Base-by-base conservation (phyloP, 2,888 invertebrate genomes). In the Brachynemurus nebulosus region DNA sequence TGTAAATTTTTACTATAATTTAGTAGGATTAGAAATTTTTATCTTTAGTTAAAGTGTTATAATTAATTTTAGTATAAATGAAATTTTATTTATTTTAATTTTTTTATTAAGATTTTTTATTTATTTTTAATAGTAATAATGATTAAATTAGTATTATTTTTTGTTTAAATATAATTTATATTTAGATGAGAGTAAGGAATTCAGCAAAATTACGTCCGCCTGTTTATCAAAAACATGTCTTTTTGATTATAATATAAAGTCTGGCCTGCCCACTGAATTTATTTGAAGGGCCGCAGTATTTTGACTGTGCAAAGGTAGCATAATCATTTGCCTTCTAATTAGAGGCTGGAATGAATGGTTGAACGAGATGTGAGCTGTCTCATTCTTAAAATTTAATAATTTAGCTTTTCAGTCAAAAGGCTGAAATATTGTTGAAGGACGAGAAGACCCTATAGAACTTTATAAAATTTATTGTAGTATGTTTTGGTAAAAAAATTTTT, bases 361-460 rank as follows among this genome's bases (percentile, higher is more conserved):
- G 63, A 62, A 80, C 74, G 72, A 76, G 55, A 71, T 70, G 73
- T 69, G 62, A 59, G 58, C 71, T 77, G 71, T 78, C 67, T 76
- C 68, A 67, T 64, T n/a, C 65, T 65, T 66, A 63, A 61, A 54
- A 33, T 62, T 50, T 51, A 67, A 63, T 54, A 75, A 74, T 60
- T 74, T 73, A 62, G 66, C 65, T 66, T 69, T 67, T 68, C 61
- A 69, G 66, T 74, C 51, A 79, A 78, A 78, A 78, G 71, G 70
- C 70, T 76, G 69, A 74, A 70, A 73, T 78, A 49, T 47, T 45
- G 58, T 71, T 71, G 70, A 71, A 69, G 74, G 78, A 80, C 79
- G 77, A 80, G 74, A 79, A 80, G 80, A 81, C 79, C 78, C 78
- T 78, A 74, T 78, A 76, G 76, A 80, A 72, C 74, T 81, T 80